Conservation (phyloP, 1,140 invertebrate species). For the Drosophila serrata region DNA sequence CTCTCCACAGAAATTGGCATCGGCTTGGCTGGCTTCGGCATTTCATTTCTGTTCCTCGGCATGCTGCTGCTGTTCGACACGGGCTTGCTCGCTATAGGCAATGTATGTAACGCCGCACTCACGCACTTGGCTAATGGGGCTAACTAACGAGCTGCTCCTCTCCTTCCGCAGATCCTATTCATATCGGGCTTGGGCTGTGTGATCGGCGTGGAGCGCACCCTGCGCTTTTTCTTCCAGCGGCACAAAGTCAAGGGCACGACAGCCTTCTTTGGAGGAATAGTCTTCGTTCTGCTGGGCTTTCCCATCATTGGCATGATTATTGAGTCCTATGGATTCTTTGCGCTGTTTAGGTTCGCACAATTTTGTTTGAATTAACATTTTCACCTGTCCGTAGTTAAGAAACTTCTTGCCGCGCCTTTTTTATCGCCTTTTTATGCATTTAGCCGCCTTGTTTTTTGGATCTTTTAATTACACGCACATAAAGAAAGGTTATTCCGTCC, state of each 20-base stretch:
- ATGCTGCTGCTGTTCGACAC: constrained; percentile 98
- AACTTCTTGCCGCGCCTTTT: background rate
- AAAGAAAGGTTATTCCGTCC: too few species aligned
- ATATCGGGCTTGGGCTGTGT: constrained; percentile 97
- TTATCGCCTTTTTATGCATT: background rate
- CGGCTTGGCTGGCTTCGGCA: constrained; percentile 97
- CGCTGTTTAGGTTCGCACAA: constrained; percentile 90
- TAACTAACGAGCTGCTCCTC: background rate
- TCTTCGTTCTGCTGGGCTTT: constrained; percentile 97
- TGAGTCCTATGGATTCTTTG: constrained; percentile 95
- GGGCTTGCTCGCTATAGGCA: constrained; percentile 98
- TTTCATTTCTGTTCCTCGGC: constrained; percentile 98
- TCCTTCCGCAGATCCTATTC: constrained; percentile 89
- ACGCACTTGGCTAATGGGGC: background rate
- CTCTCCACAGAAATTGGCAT: constrained; percentile 97
- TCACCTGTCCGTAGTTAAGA: too few species aligned
- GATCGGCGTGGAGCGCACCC: constrained; percentile 97
- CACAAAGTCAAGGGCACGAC: constrained; percentile 97
- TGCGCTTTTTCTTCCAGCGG: constrained; percentile 99
- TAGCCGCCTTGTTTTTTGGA: background rate
- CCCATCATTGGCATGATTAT: constrained; percentile 98
- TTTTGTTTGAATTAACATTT: background rate
- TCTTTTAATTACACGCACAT: too few species aligned
- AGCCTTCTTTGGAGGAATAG: constrained; percentile 97
- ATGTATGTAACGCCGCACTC: constrained; percentile 88